Evolutionary conservation across 2,888 invertebrate species (phyloP), one percentile per base, ranked within the genome.

Genomic region (Caenorhabditis imperialis): DNA sequence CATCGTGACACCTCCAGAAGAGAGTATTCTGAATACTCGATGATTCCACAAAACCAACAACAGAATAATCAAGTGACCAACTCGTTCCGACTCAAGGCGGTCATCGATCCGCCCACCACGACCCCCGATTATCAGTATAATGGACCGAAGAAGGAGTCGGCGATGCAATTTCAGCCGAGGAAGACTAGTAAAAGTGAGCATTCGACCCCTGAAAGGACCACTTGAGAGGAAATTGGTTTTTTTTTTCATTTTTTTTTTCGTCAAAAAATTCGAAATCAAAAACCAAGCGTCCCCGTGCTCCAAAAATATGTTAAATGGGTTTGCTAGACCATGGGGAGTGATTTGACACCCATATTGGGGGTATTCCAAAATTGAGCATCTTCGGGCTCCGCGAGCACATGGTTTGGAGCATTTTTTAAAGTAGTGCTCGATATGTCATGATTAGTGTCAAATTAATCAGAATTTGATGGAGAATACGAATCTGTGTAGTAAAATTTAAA

Each of bases 101-200:
- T 61, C 14, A 48, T 70, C n/a, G 70, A 61, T 40, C 60, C 70
- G 33, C 53, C 40, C 2, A 42, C 55, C 22, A 7, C 38, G 37
- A 30, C 38, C 50, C 35, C 7, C 37, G 53, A 20, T 18, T 14
- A 16, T 4, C 22, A 5, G 54, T 42, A 55, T 42, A 12, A 30
- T 14, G 61, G 57, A 10, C 55, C 61, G 8, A 60, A 61, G 50
- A 40, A 35, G n/a, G 69, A 74, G 22, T 62, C 42, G 1, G 37
- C 74, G 0, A 4, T 22, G 1, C 42, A n/a, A 22, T 69, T 74
- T 33, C n/a, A 25, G 22, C 51, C 55, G 4, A 54, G 53, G 20
- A 74, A 57, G 22, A 35, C 70, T 5, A 73, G 72, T 60, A 23
- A 51, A 35, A 74, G 77, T 77, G 47, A 65, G 77, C 70, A 47